Base-by-base conservation (phyloP, 1,140 invertebrate species). In the Panulirus ornatus region DNA sequence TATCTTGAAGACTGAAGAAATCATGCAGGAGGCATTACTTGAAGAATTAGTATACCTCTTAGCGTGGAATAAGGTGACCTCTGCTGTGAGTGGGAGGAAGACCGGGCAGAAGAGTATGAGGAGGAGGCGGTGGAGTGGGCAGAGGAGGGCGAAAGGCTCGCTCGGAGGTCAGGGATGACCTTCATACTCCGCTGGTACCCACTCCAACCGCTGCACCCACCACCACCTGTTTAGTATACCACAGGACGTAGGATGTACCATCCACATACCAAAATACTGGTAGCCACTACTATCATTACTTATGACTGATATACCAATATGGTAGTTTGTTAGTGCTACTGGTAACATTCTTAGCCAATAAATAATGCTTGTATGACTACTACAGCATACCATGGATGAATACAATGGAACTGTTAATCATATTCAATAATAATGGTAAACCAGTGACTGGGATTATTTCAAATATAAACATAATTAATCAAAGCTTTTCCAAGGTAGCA, bases 121-220 rank as follows among this genome's bases (percentile, higher is more conserved):
- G 91, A 91, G 70, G 91, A 92, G 40, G 85, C 90, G 44, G 92
- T 92, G 83, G 92, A 92, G 70, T 88, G 89, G 76, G 92, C 90
- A 66, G 91, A 90, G 70, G 92, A 91, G 73, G 86, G 90, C 38
- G 92, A 86, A 75, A 91, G 83, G 85, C 90, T 89, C 79, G 91
- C 86, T 30, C 92, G 91, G 27, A 92, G 88, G 88, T 92, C 92
- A 73, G 92, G 92, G 71, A 92, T 92, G 54, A 91, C 84, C 88
- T 78, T 91, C 75, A 91, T 85, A 66, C 91, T 81, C 51, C 91
- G 79, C 44, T 91, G 91, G 79, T 91, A 91, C 54, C 91, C 91
- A 91, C 91, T 91, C 91, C 91, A 91, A 34, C 91, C 91, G 58
- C 85, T 84, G 54, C 85, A 88, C 54, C 90, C 90, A 90, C 88